Conservation (phyloP, 2,797 vertebrate genomes). For the Hoplostethus mediterraneus region DNA sequence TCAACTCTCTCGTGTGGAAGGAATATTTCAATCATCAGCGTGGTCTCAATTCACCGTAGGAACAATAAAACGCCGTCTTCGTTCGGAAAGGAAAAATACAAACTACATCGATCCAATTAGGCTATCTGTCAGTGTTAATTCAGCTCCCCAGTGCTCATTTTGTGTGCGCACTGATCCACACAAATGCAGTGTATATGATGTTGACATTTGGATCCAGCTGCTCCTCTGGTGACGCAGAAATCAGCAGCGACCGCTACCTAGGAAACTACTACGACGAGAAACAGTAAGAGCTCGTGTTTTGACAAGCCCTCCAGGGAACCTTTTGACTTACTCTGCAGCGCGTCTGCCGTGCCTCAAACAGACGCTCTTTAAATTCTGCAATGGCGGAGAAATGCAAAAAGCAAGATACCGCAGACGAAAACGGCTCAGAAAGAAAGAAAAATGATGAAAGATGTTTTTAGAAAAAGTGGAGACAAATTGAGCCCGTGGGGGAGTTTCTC, state of each 20-base stretch:
- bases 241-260: conserved; percentile 10
- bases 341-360: background rate
- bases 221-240: conserved; percentile 10
- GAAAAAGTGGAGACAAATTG: too few species aligned
- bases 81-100: background rate
- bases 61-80: background rate
- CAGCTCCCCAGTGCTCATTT: too few species aligned
- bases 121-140: background rate
- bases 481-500: background rate
- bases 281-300: conserved; percentile 16
- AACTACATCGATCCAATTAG: background rate
- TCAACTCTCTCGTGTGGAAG: background rate
- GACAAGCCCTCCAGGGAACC: conserved; percentile 21
- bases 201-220: conserved; percentile 10
- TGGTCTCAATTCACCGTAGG: conserved; percentile 14
- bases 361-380: conserved; percentile 22
- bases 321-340: conserved; percentile 11
- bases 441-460: background rate
- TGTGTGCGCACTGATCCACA: background rate
- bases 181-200: background rate
- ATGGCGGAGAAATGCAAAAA: conserved; percentile 1
- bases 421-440: background rate
- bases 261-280: conserved; percentile 1
- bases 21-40: conserved; percentile 20
- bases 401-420: background rate